Base-by-base conservation (phyloP, 2,888 invertebrate species). In the Drosophila mayaguana region DNA sequence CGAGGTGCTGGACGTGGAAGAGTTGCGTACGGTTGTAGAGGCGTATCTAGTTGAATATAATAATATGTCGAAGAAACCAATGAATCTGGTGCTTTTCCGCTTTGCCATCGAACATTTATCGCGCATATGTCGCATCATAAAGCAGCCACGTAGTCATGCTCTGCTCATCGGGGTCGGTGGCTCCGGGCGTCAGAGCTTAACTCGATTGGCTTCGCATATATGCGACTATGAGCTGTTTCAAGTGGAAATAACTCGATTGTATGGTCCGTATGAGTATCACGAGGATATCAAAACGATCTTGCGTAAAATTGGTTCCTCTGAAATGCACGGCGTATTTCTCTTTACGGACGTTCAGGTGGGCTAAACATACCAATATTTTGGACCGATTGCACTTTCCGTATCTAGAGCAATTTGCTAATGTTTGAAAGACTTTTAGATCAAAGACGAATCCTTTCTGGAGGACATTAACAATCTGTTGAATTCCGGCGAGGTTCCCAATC, bases 51-150 rank as follows among this genome's bases (percentile, higher is more conserved):
- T 96, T 0, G 98, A 98, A 91, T 98, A 96, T 91, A 98, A 98
- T 92, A 97, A 97, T 79, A 97, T 98, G 97, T 96, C 97, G 12
- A 98, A 98, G 92, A 98, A 98, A 90, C 98, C 98, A 0, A 98
- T 98, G 98, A 97, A 98, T 92, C 94, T 98, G 62, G 98, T 98
- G 3, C 93, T 98, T 40, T 97, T 97, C 93, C 97, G 98, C 91
- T 99, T 98, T 93, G 98, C 98, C 0, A 95, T 98, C 79, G 98
- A 98, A 93, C 98, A 98, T 94, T 94, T 98, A 86, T 98, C 98
- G 2, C 95, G 97, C 82, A 96, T 98, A 81, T 96, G 96, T 89
- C 96, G 98, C 78, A 97, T 98, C 90, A 94, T 98, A 85, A 97
- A 97, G 90, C 98, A 98, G 93, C 98, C 98, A 11, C 95, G 97